Evolutionary conservation across 2,113 vertebrate genomes (phyloP).

Genomic region (Vombatus ursinus): DNA sequence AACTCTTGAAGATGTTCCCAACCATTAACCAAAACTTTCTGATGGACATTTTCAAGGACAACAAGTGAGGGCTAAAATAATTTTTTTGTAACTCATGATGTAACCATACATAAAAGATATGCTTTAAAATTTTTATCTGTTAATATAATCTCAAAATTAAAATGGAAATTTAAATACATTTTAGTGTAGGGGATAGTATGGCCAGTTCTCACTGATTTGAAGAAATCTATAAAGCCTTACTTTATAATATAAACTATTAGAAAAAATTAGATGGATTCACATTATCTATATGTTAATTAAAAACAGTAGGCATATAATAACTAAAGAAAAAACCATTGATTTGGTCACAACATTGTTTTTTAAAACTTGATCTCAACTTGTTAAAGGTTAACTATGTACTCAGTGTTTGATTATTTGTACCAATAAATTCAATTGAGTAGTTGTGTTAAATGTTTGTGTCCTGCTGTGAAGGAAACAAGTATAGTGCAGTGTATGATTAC

Average conservation of each 20-base stretch:
- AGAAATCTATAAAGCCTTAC: background rate
- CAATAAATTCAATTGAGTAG: background rate
- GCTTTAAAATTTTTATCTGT: background rate
- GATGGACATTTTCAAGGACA: conserved; percentile 93
- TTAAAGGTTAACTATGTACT: background rate
- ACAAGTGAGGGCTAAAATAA: conserved; percentile 89
- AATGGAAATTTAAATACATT: background rate
- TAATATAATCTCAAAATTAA: conserved; percentile 26
- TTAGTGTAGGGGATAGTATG: background rate
- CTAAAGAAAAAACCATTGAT: background rate
- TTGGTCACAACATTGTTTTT: background rate
- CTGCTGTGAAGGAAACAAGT: background rate
- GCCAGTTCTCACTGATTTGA: background rate
- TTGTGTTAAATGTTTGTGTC: background rate
- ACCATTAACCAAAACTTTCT: conserved; percentile 93
- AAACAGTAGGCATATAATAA: background rate
- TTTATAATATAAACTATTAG: background rate
- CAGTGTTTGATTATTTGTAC: background rate
- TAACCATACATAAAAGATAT: background rate
- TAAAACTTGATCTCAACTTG: background rate
- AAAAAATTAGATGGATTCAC: background rate
- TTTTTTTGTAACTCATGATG: conserved; percentile 27
- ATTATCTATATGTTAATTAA: background rate
- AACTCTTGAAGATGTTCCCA: conserved; percentile 93
- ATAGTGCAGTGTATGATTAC: background rate